Evolutionary conservation across 2,888 invertebrate species (phyloP), one percentile per base, ranked within the genome.

Genomic region (Endomychus coccineus): DNA sequence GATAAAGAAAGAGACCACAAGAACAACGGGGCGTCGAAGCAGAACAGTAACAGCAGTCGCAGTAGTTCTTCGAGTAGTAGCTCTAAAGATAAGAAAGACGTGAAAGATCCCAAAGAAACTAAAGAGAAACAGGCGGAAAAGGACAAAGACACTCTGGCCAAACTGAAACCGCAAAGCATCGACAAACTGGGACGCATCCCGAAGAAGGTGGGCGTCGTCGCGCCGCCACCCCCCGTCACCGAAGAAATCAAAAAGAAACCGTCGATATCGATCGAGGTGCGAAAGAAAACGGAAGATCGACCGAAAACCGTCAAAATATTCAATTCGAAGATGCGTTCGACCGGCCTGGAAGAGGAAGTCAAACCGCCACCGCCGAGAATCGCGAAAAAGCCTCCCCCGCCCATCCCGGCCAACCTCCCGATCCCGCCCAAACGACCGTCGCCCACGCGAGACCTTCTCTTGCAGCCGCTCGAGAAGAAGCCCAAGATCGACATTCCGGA

Each of bases 261-360:
- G 22, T 83, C 85, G 2, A 83, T 86, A 62, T 85, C 86, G 0
- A 84, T 87, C 50, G 87, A 87, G 71, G 78, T 81, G 36, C 71
- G 85, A 42, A 84, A 83, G 64, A 74, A 73, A 41, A 78, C 78
- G 47, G 75, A 78, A 33, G 77, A 70, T 34, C 71, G 90, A 53
- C 83, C 88, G 3, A 89, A 89, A 68, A 92, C 92, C 22, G 92
- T 91, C 1, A 94, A 92, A 74, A 84, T 86, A 10, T 89, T 83
- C 61, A 81, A 89, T 66, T 86, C 89, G 1, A 90, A 88, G 68
- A 90, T 92, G 70, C 77, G 94, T 48, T 89, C 89, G 31, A 91
- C 90, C 54, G 92, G 91, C 21, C 66, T 92, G 34, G 87, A 86
- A 58, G 90, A 91, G 62, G 88, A 86, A 68, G 75, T 80, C 0